Evolutionary conservation across 2,797 vertebrate species (phyloP), one percentile per base, ranked within the genome.

Genomic region (Simalia tracyae): DNA sequence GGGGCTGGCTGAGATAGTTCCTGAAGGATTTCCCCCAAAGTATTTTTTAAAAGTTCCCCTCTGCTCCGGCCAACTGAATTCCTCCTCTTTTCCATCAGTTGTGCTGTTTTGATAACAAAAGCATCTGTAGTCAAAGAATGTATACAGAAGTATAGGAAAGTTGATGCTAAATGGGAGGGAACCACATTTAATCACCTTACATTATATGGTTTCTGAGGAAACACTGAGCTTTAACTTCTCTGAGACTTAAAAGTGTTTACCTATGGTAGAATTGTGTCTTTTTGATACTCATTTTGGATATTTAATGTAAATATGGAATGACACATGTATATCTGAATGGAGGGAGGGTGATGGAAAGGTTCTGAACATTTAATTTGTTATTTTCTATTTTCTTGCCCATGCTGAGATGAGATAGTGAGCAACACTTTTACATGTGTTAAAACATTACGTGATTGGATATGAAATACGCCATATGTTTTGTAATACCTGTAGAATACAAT

Each of bases 231-330:
- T 84, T 24, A 86, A 1, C 24, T 0, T 87, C 64, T 50, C 60
- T 91, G n/a, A 5, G 56, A 61, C 94, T 66, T 50, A 10, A 63
- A 50, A 22, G 4, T 31, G 9, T 95, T 94, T 59, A 93, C 90
- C 50, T 54, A 1, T 91, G 86, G 85, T 10, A 92, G 92, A 94
- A 93, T 88, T 24, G 68, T 91, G 94, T 92, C 90, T 93, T 93
- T 54, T 54, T 54, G 50, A 95, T 86, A 96, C 92, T 90, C 95
- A 56, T 94, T 94, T 94, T 90, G 88, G 87, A 61, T 10, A 54
- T 90, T 96, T 92, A 95, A 90, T 24, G 46, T 22, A 89, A 91
- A 89, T 46, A 87, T 88, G 93, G 93, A 86, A 91, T 90, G 89
- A 1, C 92, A 36, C 87, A 89, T 86, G 28, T n/a, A n/a, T 86